Conservation (phyloP, 2,113 vertebrate species). For the Cyprinodon brontotheroides region DNA sequence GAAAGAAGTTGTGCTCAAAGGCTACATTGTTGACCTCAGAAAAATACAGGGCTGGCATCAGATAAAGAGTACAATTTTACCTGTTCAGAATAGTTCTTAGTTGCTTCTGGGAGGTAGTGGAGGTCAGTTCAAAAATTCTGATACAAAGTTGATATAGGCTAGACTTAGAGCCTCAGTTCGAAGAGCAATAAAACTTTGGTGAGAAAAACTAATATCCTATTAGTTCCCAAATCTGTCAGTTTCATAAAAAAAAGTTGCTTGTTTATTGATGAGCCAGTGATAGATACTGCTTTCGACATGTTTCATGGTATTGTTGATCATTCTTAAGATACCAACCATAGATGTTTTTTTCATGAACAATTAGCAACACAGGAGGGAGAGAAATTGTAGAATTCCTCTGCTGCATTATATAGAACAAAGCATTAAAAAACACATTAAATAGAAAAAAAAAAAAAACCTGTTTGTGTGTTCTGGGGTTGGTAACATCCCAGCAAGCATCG, state of each 20-base stretch:
- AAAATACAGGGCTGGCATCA: not conserved
- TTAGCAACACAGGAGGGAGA: too few species aligned
- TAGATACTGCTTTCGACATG: not conserved
- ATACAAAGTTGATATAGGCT: not conserved
- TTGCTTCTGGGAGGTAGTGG: not conserved
- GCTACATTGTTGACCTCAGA: conserved; percentile 8
- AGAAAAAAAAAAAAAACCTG: not conserved
- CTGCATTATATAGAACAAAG: too few species aligned
- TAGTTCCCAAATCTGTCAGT: not conserved
- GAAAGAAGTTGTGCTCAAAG: conserved; percentile 3
- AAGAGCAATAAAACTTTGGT: not conserved
- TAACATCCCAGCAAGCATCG: too few species aligned
- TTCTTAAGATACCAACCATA: not conserved
- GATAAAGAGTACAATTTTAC: not conserved
- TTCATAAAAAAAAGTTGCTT: not conserved
- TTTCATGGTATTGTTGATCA: not conserved
- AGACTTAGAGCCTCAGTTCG: not conserved
- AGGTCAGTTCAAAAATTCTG: not conserved
- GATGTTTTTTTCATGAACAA: too few species aligned
- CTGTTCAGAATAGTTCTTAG: not conserved
- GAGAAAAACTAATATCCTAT: not conserved
- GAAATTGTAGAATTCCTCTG: too few species aligned
- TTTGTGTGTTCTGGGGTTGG: not conserved
- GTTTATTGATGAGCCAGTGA: not conserved
- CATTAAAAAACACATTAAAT: too few species aligned